Evolutionary conservation across 2,113 vertebrate genomes (phyloP), one percentile per base, ranked within the genome.

Genomic region (Protobothrops mucrosquamatus): DNA sequence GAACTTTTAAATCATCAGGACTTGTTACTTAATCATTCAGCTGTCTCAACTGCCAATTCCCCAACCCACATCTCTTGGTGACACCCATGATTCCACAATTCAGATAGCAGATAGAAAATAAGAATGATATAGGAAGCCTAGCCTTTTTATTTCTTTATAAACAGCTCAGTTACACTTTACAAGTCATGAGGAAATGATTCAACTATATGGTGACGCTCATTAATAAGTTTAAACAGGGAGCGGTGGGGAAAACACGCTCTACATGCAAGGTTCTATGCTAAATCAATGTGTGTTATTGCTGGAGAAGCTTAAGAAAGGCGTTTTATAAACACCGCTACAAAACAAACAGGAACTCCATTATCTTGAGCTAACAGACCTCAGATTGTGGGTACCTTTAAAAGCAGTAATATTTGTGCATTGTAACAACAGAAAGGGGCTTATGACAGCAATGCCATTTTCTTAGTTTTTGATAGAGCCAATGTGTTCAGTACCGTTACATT

Each of bases 211-310:
- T 20, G 4, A 39, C 18, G 18, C 26, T 57, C 61, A 48, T 0
- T 39, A 29, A 69, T 88, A 92, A 57, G 8, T 81, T 81, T 81
- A 81, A 81, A 81, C n/a, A 51, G n/a, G 22, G n/a, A 23, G 22
- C 24, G 22, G n/a, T 4, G 61, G 52, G 26, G 23, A 46, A 89
- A 24, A 51, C 48, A 90, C 1, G 9, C 15, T 43, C 14, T 52
- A 24, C 6, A 14, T 9, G 26, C 3, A 29, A 8, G 0, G 0
- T 22, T 39, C 55, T 56, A 43, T 89, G 51, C 0, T 1, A 34
- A 92, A 93, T 0, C 52, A 29, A 34, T 69, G 85, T 18, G 86
- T 11, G 3, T 26, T 93, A 6, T 57, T 95, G 93, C 90, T 85
- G 43, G 34, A 61, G 56, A 11, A 20, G 91, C 48, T 26, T 89